phyloP scores from a whole-genome alignment of 2,888 invertebrate genomes.

The Drosophila rubida region DNA sequence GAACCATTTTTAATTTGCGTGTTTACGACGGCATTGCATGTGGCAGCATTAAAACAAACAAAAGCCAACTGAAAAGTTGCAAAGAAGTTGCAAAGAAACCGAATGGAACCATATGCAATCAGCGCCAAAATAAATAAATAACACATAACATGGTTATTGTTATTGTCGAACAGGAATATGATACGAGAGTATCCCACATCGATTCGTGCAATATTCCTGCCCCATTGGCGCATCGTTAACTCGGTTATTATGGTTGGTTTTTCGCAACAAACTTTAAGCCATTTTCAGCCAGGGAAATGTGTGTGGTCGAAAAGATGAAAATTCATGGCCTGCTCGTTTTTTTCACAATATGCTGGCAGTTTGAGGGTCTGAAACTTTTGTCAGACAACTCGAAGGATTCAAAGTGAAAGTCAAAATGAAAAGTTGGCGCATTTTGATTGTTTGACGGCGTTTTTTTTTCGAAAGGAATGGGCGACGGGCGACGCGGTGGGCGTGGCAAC shows the following conservation, averaged over 20 bases:
- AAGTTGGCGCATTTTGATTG: constrained; percentile 51
- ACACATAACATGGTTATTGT: constrained; percentile 6
- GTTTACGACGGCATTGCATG: constrained; percentile 70
- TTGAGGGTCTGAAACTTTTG: constrained; percentile 28
- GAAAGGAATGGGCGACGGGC: constrained; percentile 1
- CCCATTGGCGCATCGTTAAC: constrained; percentile 33
- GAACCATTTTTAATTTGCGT: constrained; percentile 68
- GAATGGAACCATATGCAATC: constrained; percentile 37
- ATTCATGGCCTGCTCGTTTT: constrained; percentile 6
- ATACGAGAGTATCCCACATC: constrained; percentile 15
- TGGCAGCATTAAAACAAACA: constrained; percentile 28
- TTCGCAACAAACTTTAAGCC: constrained; percentile 8
- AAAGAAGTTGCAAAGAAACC: constrained; percentile 6
- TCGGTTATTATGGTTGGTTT: constrained; percentile 24
- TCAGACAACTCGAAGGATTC: constrained; percentile 30
- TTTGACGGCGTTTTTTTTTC: constrained; percentile 35
- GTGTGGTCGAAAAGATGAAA: constrained; percentile 18
- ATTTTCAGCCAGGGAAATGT: constrained; percentile 17
- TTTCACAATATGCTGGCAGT: neutral
- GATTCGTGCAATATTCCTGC: neutral
- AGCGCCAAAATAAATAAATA: constrained; percentile 25
- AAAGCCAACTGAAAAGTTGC: constrained; percentile 9
- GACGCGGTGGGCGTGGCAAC: constrained; percentile 28
- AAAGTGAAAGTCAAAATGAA: constrained; percentile 47
- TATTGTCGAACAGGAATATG: neutral